Evolutionary conservation across 2,888 invertebrate species (phyloP), one percentile per base, ranked within the genome.

Genomic region (Ochropacha duplaris): DNA sequence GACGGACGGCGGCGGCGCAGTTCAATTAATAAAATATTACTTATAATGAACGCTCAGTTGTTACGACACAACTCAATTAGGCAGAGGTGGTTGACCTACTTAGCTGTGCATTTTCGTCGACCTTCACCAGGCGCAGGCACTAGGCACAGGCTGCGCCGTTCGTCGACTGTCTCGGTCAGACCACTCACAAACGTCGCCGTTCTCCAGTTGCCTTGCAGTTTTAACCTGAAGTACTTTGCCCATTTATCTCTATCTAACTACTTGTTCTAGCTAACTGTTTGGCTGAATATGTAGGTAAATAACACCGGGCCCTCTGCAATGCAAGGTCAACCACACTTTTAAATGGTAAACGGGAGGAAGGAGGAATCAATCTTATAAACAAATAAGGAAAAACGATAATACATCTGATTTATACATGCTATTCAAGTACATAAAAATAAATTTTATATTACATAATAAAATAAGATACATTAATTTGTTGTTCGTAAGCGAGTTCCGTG

Each of bases 91-190:
- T 75, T 82, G 78, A 77, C 85, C 85, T 62, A 83, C 79, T 81
- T 84, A 66, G 63, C 69, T 74, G 69, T 81, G 79, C 77, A 85
- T 86, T 87, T 88, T 81, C 76, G 68, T 68, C 66, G 81, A 81
- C 87, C 85, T 87, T 86, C 80, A 70, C 49, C 59, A 56, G 44
- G 2, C 9, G 19, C 44, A n/a, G 19, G 44, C 44, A 19, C 44
- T n/a, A 44, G 44, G 19, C 44, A 3, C 44, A 4, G 12, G 12
- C 31, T 3, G 39, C 12, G 39, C 44, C 14, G 16, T 9, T n/a
- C 22, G 39, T 19, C 36, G 39, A 22, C 44, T 34, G 36, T 14
- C 36, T 36, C 36, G n/a, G 5, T 36, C 36, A n/a, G 9, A 24
- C 22, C 22, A 39, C 54, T 39, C 16, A 14, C 26, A 56, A 39